Conservation (phyloP, 2,797 vertebrate genomes). For the Vespertilio murinus region DNA sequence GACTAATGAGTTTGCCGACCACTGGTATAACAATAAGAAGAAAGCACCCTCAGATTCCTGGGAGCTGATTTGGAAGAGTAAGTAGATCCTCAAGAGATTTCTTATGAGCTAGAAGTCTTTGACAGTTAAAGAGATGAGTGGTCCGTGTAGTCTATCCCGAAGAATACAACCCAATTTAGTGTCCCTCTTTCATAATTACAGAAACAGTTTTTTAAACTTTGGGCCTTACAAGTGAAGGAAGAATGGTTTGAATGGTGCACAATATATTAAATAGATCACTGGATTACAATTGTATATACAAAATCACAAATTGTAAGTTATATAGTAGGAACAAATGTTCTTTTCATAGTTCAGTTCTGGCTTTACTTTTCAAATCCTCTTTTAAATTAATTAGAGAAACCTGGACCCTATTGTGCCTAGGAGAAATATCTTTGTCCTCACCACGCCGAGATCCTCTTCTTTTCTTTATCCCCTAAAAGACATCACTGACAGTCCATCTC, state of each 20-base stretch:
- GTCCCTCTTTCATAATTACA: not conserved
- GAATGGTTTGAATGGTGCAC: not conserved
- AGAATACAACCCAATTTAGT: not conserved
- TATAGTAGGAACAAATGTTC: not conserved
- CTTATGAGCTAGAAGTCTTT: constrained; percentile 1
- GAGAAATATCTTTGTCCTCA: not conserved
- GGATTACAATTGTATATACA: not conserved
- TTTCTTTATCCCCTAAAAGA: not conserved
- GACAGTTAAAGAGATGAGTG: constrained; percentile 5
- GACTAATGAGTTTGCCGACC: no score
- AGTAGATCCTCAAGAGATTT: not conserved
- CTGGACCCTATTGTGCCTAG: not conserved
- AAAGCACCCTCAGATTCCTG: not conserved
- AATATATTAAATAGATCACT: constrained; percentile 6
- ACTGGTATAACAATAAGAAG: not conserved
- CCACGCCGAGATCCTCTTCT: not conserved
- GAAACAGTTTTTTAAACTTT: constrained; percentile 12
- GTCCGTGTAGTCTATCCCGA: not conserved
- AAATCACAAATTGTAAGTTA: not conserved
- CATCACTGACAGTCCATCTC: not conserved
- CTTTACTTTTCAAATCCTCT: not conserved
- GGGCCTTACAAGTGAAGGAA: not conserved
- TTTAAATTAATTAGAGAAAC: not conserved
- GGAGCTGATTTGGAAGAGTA: not conserved
- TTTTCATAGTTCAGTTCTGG: not conserved